Percentiles rank a stretch among this genome's conserved stretches.
Conservation (phyloP, 2,888 invertebrate genomes). For the Galerucella pusilla region DNA sequence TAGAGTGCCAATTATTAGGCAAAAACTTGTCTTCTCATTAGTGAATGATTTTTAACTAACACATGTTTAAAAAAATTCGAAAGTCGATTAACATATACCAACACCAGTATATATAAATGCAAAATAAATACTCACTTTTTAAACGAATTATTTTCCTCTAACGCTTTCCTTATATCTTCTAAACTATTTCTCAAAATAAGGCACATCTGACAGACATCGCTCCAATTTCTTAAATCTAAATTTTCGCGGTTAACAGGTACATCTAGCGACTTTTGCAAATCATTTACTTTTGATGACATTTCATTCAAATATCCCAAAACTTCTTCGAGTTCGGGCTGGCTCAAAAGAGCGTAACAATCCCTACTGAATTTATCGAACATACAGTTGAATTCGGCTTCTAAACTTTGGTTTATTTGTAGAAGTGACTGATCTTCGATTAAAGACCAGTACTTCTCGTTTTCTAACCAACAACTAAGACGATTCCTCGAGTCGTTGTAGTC, state of each 20-base stretch:
- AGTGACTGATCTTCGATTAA: conserved; percentile 66
- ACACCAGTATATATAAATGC: too few relatives aligned
- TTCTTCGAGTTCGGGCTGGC: conserved; percentile 54
- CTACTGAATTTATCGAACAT: conserved; percentile 70
- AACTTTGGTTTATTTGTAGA: conserved; percentile 66
- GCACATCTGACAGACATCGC: conserved; percentile 71
- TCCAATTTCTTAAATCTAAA: conserved; percentile 63
- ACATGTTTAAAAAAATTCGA: too few relatives aligned
- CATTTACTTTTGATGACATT: conserved; percentile 51
- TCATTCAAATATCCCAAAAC: conserved; percentile 54
- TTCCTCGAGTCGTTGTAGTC: conserved; percentile 41
- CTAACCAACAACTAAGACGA: conserved; percentile 54
- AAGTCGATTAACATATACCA: too few relatives aligned
- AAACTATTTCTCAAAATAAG: conserved; percentile 69
- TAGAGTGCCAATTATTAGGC: too few relatives aligned
- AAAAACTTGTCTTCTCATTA: too few relatives aligned
- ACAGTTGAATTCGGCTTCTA: conserved; percentile 76
- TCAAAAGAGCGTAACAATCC: conserved; percentile 70
- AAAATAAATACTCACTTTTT: conserved; percentile 50
- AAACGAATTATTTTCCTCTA: conserved; percentile 55
- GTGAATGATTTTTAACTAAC: too few relatives aligned
- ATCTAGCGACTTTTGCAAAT: conserved; percentile 52
- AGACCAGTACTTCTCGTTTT: conserved; percentile 59
- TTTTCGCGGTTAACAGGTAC: conserved; percentile 48
- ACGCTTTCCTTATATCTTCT: conserved; percentile 62